Conservation (phyloP, 2,797 vertebrate species). For the Mycteria americana region DNA sequence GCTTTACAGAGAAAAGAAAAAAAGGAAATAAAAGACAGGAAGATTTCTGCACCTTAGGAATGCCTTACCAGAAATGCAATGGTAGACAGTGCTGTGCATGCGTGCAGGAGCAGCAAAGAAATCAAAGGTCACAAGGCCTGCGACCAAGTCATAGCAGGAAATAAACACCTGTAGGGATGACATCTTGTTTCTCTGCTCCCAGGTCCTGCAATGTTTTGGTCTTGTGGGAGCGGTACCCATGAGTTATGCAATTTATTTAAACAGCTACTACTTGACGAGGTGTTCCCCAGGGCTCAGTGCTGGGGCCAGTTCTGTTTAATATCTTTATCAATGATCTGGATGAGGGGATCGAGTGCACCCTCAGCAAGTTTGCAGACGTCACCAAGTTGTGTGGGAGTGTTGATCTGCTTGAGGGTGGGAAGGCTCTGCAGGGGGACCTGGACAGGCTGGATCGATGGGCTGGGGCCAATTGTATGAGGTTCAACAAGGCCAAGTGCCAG, state of each 20-base stretch:
- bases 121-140: background rate
- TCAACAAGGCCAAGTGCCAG: too few relatives aligned
- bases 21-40: background rate
- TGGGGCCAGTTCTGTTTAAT: too few relatives aligned
- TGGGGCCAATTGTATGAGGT: too few relatives aligned
- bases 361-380: too few relatives aligned
- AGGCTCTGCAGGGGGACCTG: too few relatives aligned
- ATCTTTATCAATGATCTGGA: too few relatives aligned
- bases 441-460: too few relatives aligned
- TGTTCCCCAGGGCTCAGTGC: too few relatives aligned
- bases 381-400: too few relatives aligned
- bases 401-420: too few relatives aligned
- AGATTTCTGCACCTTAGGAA: background rate
- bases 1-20: background rate
- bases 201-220: background rate
- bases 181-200: background rate
- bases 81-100: background rate
- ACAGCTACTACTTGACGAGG: background rate
- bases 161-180: background rate
- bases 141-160: background rate
- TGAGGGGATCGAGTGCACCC: too few relatives aligned
- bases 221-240: background rate
- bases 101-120: background rate
- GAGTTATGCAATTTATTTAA: background rate
- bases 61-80: background rate